Evolutionary conservation across 2,888 invertebrate genomes (phyloP).

Genomic region (Heliconius cydno): DNA sequence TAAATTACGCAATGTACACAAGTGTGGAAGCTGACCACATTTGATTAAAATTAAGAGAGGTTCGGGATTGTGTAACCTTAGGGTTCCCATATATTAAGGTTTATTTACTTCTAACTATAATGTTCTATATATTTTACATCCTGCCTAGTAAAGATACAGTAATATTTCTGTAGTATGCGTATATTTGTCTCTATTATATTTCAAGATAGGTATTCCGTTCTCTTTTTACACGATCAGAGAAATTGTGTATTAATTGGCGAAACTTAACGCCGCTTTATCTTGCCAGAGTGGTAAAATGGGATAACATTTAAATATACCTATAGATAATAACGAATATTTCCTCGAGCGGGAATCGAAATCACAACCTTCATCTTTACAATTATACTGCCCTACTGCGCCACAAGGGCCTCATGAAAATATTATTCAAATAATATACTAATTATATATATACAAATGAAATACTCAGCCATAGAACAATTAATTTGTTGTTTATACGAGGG

Average conservation of each 20-base stretch:
- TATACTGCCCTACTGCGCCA: not conserved
- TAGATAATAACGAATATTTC: not conserved
- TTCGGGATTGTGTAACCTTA: not conserved
- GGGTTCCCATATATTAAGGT: not conserved
- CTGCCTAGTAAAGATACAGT: no score
- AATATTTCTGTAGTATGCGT: no score
- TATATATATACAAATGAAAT: not conserved
- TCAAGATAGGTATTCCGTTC: no score
- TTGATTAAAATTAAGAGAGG: conserved; percentile 16
- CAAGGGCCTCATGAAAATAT: not conserved
- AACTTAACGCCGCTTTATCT: not conserved
- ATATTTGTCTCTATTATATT: no score
- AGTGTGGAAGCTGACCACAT: conserved; percentile 18
- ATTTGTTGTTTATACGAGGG: not conserved
- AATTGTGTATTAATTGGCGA: not conserved
- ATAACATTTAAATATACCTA: not conserved
- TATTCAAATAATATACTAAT: not conserved
- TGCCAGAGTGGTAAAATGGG: not conserved
- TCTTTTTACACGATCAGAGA: no score
- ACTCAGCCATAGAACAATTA: not conserved
- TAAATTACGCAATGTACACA: conserved; percentile 5
- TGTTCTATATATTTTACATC: not conserved
- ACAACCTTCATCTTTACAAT: not conserved
- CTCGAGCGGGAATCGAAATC: not conserved
- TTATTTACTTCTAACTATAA: not conserved